Base-by-base conservation (phyloP, 1,140 invertebrate genomes). In the Vanessa atalanta region DNA sequence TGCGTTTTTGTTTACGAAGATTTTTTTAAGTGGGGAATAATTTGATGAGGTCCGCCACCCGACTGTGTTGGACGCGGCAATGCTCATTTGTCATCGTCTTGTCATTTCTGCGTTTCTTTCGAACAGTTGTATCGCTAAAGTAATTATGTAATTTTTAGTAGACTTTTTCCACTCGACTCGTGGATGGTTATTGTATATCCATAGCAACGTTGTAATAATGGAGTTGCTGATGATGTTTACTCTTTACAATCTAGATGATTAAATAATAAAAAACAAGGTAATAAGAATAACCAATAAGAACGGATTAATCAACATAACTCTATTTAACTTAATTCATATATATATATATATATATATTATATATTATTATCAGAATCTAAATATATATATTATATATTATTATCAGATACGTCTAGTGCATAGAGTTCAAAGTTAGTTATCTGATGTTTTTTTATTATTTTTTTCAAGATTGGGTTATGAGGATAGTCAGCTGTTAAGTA, bases 1-100 rank as follows among this genome's bases (percentile, higher is more conserved):
- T 80, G 80, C 83, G 88, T 93, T 93, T 93, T 93, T 93, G 89
- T 93, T 93, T 91, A 90, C 89, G 88, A 81, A 89, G 87, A 89
- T 91, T 91, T 92, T 57, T 92, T 93, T 90, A 91, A 93, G 89
- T 91, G 87, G 84, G 89, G 88, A 88, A 91, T 93, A 91, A 93
- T 91, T 93, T 91, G 89, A 93, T 93, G 91, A 93, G 91, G 91
- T 91, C 87, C 86, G 88, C 91, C 89, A 91, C 91, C 91, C 91
- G 91, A 86, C 89, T 87, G 87, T 80, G 88, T 84, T 87, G 85
- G 88, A 87, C 83, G 82, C 85, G 83, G 79, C 87, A 83, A 77
- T 83, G 87, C 89, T 93, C 91, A 93, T 93, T 93, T 93, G 91
- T 93, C 91, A 93, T 93, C 90, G 89, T 93, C 91, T 93, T 93